These are phyloP conservation scores for Hemistola chrysoprasaria DNA, from an alignment of 2,888 invertebrate species.

Conservation along the genomic window DNA sequence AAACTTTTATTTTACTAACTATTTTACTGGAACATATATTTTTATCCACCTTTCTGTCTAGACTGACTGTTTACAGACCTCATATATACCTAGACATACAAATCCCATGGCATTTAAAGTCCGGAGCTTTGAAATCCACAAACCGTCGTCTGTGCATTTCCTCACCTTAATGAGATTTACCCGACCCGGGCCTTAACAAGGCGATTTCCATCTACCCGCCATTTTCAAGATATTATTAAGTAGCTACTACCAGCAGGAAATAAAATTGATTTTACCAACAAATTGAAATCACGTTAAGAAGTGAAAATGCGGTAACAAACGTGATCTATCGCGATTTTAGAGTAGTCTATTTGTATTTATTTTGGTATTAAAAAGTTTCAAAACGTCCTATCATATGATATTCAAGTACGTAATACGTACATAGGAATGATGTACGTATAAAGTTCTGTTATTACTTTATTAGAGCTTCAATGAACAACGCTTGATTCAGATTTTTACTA, in stretches of 20 bases:
- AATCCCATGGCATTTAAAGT: conserved; percentile 6
- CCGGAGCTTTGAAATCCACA: conserved; percentile 17
- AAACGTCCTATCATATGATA: too few species aligned
- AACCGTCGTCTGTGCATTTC: conserved; percentile 26
- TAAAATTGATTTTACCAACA: conserved; percentile 19
- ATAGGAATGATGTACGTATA: too few species aligned
- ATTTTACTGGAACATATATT: too few species aligned
- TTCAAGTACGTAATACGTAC: too few species aligned
- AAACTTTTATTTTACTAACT: too few species aligned
- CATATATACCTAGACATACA: too few species aligned
- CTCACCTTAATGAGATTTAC: conserved; percentile 42
- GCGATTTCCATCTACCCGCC: conserved; percentile 24
- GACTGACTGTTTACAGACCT: too few species aligned
- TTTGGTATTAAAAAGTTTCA: too few species aligned
- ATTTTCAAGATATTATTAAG: conserved; percentile 18
- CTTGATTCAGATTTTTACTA: too few species aligned
- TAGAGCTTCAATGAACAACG: too few species aligned
- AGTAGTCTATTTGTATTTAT: conserved; percentile 27
- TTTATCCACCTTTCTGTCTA: too few species aligned
- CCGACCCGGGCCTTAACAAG: conserved; percentile 35
- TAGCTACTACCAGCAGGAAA: conserved; percentile 13
- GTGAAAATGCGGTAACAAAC: conserved; percentile 46
- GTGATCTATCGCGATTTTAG: conserved; percentile 50
- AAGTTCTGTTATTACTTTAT: too few species aligned
- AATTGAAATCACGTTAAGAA: conserved; percentile 28